A percentile compares a stretch with the other conserved stretches of the same genome.
Evolutionary conservation across 1,140 invertebrate species (phyloP).

Genomic region (Caerostris darwini): DNA sequence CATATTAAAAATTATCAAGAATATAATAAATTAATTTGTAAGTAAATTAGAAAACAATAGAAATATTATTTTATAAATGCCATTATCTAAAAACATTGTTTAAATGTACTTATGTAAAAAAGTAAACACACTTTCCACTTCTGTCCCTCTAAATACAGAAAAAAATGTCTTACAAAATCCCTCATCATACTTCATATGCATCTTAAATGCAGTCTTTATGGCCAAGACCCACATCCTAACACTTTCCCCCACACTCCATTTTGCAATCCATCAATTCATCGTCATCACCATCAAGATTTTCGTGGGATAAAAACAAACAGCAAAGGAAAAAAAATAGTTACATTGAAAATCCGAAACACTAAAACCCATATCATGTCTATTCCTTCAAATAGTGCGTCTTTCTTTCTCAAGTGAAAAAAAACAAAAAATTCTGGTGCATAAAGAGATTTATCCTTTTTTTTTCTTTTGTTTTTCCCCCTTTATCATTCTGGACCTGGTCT

Average conservation of each 20-base stretch:
- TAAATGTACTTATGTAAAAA: no score
- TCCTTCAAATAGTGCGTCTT: not conserved
- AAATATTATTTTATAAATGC: no score
- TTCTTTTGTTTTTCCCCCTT: slow-evolving; percentile 36
- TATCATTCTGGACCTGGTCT: not conserved
- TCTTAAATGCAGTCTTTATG: slow-evolving; percentile 52
- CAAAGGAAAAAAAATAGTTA: not conserved
- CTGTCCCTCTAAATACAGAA: no score
- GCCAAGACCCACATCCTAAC: not conserved
- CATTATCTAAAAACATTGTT: no score
- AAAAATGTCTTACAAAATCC: not conserved
- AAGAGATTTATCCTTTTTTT: slow-evolving; percentile 27
- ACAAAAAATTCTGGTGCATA: not conserved
- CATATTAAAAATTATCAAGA: no score
- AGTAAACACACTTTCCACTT: no score
- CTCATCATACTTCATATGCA: slow-evolving; percentile 24
- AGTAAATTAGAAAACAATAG: no score
- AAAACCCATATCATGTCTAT: slow-evolving; percentile 52
- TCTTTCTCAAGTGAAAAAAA: no score
- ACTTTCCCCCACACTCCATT: not conserved
- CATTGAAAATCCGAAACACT: slow-evolving; percentile 45
- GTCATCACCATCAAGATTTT: slow-evolving; percentile 3
- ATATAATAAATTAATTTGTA: no score
- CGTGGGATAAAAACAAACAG: not conserved
- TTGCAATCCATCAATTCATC: slow-evolving; percentile 59